Evolutionary conservation across 2,888 invertebrate species (phyloP).

Genomic region (Mellilla xanthometata): DNA sequence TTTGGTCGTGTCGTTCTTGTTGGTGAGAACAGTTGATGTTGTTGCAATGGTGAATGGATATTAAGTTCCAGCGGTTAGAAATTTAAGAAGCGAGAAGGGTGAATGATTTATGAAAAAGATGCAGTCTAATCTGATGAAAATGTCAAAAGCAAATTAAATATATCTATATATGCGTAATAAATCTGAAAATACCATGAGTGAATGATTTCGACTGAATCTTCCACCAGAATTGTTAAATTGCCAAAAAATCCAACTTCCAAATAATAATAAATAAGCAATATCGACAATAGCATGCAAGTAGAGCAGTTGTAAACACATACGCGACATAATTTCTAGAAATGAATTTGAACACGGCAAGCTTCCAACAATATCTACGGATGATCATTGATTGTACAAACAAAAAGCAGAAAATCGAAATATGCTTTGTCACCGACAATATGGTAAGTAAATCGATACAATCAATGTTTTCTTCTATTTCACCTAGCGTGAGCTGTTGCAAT

Average conservation of each 20-base stretch:
- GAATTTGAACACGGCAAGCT: background rate
- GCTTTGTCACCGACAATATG: conserved; percentile 68
- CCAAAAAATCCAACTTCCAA: background rate
- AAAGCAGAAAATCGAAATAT: conserved; percentile 27
- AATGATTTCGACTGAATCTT: conserved; percentile 1
- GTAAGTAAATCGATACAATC: conserved; percentile 28
- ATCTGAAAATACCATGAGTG: too few species aligned
- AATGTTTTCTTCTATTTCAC: conserved; percentile 29
- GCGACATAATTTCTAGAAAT: too few species aligned
- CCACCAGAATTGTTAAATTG: background rate
- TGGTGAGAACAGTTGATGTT: conserved; percentile 30
- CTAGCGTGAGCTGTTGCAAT: conserved; percentile 15
- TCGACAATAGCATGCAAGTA: conserved; percentile 1
- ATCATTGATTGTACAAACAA: conserved; percentile 19
- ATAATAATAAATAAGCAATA: too few species aligned
- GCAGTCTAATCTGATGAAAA: conserved; percentile 5
- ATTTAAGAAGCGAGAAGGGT: background rate
- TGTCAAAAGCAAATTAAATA: background rate
- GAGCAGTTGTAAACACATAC: too few species aligned
- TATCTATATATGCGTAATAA: too few species aligned
- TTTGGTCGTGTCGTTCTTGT: conserved; percentile 23
- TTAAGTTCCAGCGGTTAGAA: conserved; percentile 8
- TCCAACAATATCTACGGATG: background rate
- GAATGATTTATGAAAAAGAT: conserved; percentile 11
- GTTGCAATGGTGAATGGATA: conserved; percentile 30